These are phyloP conservation scores for Rhadinocentrus ornatus DNA, from an alignment of 2,797 vertebrate species.

Conservation along the genomic window DNA sequence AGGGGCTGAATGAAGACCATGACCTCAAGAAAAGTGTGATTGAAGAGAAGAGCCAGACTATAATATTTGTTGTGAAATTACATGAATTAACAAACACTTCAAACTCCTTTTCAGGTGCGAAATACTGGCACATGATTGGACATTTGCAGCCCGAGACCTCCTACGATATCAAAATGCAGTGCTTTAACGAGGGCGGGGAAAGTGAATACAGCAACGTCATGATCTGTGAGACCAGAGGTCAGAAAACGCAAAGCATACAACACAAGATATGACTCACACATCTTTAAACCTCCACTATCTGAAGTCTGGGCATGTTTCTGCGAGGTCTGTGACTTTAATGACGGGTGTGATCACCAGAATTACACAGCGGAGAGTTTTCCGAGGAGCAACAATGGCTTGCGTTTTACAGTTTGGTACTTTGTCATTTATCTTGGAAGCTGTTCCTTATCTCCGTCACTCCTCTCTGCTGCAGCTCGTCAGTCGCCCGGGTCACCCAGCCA, in stretches of 20 bases:
- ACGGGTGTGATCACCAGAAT: constrained; percentile 43
- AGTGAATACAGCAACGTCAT: constrained; percentile 98
- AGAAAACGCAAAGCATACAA: constrained; percentile 41
- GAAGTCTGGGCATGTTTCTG: constrained; percentile 53
- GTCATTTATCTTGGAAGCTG: constrained; percentile 36
- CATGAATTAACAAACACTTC: constrained; percentile 29
- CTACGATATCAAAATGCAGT: constrained; percentile 98
- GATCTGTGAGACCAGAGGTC: constrained; percentile 98
- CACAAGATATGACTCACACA: constrained; percentile 23
- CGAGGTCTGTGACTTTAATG: constrained; percentile 45
- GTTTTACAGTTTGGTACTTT: constrained; percentile 37
- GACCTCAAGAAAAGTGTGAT: constrained; percentile 34
- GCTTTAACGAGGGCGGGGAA: constrained; percentile 91
- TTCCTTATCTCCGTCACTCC: constrained; percentile 24
- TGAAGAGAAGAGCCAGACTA: background rate
- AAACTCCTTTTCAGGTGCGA: constrained; percentile 81
- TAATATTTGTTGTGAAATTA: constrained; percentile 36
- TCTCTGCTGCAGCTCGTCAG: constrained; percentile 84
- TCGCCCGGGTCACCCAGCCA: constrained; percentile 80
- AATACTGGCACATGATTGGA: constrained; percentile 93
- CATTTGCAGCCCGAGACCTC: constrained; percentile 94
- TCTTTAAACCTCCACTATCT: constrained; percentile 26
- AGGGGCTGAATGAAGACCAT: constrained; percentile 36
- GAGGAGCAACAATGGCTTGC: constrained; percentile 53
- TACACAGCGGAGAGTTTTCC: constrained; percentile 34